Conservation (phyloP, 1,140 invertebrate genomes). For the Coenobita brevimanus region DNA sequence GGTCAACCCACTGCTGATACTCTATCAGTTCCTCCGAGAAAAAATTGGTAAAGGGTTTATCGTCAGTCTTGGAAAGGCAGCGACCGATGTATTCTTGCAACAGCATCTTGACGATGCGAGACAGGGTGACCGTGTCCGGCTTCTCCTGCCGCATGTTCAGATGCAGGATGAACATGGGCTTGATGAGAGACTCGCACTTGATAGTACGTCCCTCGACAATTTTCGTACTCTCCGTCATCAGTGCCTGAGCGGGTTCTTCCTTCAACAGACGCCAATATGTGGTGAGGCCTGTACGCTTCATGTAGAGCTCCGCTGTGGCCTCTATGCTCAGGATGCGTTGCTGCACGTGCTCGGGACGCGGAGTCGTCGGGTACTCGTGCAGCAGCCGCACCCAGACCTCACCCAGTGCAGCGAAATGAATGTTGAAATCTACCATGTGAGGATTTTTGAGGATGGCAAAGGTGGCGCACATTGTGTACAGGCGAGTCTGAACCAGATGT, state of each 20-base stretch:
- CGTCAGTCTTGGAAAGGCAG: not conserved
- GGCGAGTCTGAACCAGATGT: constrained; percentile 32
- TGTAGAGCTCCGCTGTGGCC: constrained; percentile 41
- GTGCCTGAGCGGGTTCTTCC: constrained; percentile 24
- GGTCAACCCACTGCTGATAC: too few relatives aligned
- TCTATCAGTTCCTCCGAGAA: not conserved
- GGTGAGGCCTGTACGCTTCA: constrained; percentile 4
- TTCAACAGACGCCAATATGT: constrained; percentile 32
- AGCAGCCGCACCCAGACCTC: constrained; percentile 41
- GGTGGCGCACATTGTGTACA: constrained; percentile 52
- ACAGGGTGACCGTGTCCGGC: too few relatives aligned
- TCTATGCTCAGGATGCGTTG: constrained; percentile 19
- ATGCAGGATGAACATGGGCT: constrained; percentile 45
- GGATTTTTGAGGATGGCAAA: constrained; percentile 65
- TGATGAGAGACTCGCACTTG: constrained; percentile 58
- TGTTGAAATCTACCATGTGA: constrained; percentile 54
- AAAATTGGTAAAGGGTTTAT: constrained; percentile 11
- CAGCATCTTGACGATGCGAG: constrained; percentile 21
- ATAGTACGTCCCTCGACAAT: constrained; percentile 15
- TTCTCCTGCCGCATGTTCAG: not conserved
- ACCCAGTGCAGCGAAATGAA: constrained; percentile 52
- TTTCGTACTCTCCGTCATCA: constrained; percentile 59
- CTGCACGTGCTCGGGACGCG: constrained; percentile 43
- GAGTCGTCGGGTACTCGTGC: constrained; percentile 6
- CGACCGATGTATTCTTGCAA: constrained; percentile 53